phyloP scores from a whole-genome alignment of 2,888 invertebrate genomes.

The Lepidocyrtinus sp. region DNA sequence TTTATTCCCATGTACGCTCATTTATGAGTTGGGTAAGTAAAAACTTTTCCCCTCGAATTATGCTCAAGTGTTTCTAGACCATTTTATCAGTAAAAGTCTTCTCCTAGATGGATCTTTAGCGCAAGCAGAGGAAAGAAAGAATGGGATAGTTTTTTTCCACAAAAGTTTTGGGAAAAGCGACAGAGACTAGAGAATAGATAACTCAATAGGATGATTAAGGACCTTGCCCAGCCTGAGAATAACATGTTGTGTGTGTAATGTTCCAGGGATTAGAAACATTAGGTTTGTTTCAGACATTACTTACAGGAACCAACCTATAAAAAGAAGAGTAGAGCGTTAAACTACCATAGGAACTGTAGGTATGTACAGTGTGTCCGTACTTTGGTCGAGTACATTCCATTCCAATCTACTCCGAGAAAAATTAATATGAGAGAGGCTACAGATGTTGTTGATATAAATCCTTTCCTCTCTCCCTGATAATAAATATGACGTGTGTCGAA shows the following conservation, averaged over 20 bases:
- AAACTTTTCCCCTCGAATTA: conserved; percentile 49
- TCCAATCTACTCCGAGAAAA: neutral
- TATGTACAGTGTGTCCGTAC: neutral
- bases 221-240: conserved; percentile 44
- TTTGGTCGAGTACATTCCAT: conserved; percentile 3
- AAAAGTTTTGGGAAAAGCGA: conserved; percentile 8
- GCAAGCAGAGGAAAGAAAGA: conserved; percentile 9
- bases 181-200: conserved; percentile 41
- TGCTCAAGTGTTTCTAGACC: conserved; percentile 47
- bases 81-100: conserved; percentile 36
- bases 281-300: neutral
- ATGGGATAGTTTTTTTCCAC: conserved; percentile 19
- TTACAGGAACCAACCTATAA: too few relatives aligned
- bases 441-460: conserved; percentile 44
- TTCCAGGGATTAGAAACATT: conserved; percentile 40
- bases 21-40: neutral
- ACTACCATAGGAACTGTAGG: neutral
- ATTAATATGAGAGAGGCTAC: conserved; percentile 36
- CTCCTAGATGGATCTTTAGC: conserved; percentile 2
- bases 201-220: conserved; percentile 55
- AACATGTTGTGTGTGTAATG: conserved; percentile 30
- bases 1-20: too few relatives aligned
- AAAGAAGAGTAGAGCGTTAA: neutral
- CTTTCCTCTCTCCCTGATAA: conserved; percentile 26
- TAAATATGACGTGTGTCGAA: conserved; percentile 44